Evolutionary conservation across 2,888 invertebrate genomes (phyloP).

Genomic region (Abrostola triplasia): DNA sequence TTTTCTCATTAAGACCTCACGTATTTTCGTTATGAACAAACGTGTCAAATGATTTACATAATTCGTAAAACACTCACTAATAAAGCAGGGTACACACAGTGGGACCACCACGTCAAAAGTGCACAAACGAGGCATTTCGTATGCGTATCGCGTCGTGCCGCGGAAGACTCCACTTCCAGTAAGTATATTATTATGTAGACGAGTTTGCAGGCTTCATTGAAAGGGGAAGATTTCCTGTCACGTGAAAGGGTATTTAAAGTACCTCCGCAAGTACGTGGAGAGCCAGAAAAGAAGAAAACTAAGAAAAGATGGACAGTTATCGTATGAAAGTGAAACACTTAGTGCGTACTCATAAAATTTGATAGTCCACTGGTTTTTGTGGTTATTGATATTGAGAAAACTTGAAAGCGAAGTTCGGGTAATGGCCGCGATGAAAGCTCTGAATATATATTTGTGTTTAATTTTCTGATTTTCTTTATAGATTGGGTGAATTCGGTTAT

Average conservation of each 20-base stretch:
- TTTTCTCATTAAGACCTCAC: slow-evolving; percentile 4
- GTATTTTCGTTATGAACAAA: slow-evolving; percentile 25
- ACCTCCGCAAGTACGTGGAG: slow-evolving; percentile 40
- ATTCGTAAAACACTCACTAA: slow-evolving; percentile 30
- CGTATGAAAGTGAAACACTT: slow-evolving; percentile 44
- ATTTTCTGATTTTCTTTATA: slow-evolving; percentile 30
- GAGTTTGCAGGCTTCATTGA: slow-evolving; percentile 56
- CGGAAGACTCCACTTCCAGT: slow-evolving; percentile 52
- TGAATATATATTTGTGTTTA: slow-evolving; percentile 48
- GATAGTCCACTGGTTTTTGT: slow-evolving; percentile 45
- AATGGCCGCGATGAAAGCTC: slow-evolving; percentile 14
- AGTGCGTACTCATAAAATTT: slow-evolving; percentile 43
- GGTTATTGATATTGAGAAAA: slow-evolving; percentile 50
- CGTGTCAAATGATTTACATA: slow-evolving; percentile 16
- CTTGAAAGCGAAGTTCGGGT: slow-evolving; percentile 19
- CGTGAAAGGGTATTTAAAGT: slow-evolving; percentile 51
- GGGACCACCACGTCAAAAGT: slow-evolving; percentile 37
- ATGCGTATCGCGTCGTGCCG: slow-evolving; percentile 45
- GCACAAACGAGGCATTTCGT: slow-evolving; percentile 48
- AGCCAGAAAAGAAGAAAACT: slow-evolving; percentile 11
- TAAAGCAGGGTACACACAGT: slow-evolving; percentile 39
- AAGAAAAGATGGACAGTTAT: slow-evolving; percentile 21
- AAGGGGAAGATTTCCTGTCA: slow-evolving; percentile 54
- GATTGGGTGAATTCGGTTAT: too few species aligned
- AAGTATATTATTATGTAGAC: slow-evolving; percentile 61